phyloP scores from a whole-genome alignment of 2,113 vertebrate genomes.

The Mirza zaza region DNA sequence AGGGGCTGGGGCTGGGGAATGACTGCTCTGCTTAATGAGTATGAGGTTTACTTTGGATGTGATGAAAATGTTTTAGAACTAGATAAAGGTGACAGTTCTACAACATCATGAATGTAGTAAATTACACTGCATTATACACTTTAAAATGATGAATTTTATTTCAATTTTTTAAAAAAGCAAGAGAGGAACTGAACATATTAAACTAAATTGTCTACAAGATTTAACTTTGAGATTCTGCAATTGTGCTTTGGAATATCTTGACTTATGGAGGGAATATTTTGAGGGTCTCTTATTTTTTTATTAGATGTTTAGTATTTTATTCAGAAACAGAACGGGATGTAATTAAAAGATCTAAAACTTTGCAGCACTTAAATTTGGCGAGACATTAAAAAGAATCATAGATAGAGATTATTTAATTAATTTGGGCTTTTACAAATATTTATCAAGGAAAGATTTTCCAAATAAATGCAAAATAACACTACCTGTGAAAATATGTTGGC shows the following conservation, averaged over 20 bases:
- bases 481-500: not conserved
- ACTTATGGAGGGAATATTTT: not conserved
- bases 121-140: not conserved
- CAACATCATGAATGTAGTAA: not conserved
- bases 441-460: not conserved
- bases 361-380: not conserved
- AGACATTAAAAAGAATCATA: not conserved
- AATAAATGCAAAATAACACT: conserved; percentile 21
- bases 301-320: not conserved
- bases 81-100: not conserved
- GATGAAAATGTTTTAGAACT: not conserved
- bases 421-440: not conserved
- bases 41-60: not conserved
- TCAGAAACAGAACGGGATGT: not conserved
- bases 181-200: not conserved
- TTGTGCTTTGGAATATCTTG: not conserved
- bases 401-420: not conserved
- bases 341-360: conserved; percentile 3
- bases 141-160: not conserved
- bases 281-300: not conserved
- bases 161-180: not conserved
- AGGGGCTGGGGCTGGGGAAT: not conserved
- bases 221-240: not conserved
- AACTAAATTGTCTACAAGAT: not conserved
- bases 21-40: too few species aligned